These are phyloP conservation scores for Lydus trimaculatus DNA, from an alignment of 2,888 invertebrate species.

Conservation along the genomic window DNA sequence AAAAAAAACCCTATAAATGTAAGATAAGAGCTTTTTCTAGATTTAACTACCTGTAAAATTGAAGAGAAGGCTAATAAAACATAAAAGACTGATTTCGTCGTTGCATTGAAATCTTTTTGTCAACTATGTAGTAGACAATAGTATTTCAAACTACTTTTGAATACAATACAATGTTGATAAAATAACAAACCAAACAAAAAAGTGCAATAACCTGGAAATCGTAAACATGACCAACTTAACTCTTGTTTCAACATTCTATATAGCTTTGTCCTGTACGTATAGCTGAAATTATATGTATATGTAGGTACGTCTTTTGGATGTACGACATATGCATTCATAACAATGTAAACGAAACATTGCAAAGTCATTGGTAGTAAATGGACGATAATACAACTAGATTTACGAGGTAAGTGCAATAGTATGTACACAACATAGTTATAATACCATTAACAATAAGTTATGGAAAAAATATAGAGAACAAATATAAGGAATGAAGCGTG, in stretches of 20 bases:
- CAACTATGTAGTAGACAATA: not conserved
- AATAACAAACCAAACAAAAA: not conserved
- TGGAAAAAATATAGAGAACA: not conserved
- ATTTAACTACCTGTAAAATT: constrained; percentile 4
- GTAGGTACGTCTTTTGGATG: not conserved
- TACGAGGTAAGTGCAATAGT: not conserved
- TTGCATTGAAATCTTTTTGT: not conserved
- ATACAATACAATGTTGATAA: not conserved
- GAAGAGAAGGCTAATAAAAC: not conserved
- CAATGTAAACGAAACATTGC: constrained; percentile 11
- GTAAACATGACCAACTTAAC: not conserved
- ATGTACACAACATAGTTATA: not conserved
- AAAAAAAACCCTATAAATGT: not conserved
- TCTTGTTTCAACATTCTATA: not conserved
- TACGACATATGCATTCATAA: not conserved
- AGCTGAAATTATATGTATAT: not conserved
- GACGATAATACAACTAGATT: not conserved
- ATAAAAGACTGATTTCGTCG: not conserved
- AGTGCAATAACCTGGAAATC: not conserved
- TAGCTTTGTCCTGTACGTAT: not conserved
- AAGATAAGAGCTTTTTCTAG: not conserved
- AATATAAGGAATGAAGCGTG: not conserved
- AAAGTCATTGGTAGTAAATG: not conserved
- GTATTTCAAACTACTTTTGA: not conserved
- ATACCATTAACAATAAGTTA: not conserved